Conservation (phyloP, 1,140 invertebrate species). For the Nasonia vitripennis region DNA sequence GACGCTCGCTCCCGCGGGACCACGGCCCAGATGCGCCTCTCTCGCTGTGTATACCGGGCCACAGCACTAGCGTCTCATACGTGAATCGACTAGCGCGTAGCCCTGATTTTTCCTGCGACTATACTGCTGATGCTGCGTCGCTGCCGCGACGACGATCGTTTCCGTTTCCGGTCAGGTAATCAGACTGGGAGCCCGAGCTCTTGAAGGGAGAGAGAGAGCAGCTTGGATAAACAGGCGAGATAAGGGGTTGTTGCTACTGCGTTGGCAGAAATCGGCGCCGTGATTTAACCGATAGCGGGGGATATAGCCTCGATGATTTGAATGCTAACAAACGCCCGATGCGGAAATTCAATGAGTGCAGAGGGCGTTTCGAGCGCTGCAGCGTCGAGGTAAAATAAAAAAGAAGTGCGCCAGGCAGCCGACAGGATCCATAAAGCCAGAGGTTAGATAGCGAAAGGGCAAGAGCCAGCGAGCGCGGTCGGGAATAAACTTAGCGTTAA, state of each 20-base stretch:
- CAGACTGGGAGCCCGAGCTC: slow-evolving; percentile 46
- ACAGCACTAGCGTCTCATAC: neutral
- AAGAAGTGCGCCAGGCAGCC: no score
- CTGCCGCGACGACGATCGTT: slow-evolving; percentile 37
- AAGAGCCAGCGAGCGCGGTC: neutral
- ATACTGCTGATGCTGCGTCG: slow-evolving; percentile 9
- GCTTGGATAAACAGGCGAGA: neutral
- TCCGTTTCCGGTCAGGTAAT: slow-evolving; percentile 62
- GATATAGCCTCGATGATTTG: no score
- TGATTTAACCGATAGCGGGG: neutral
- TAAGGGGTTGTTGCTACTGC: neutral
- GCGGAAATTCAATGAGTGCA: neutral
- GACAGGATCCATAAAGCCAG: neutral
- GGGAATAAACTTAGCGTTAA: slow-evolving; percentile 44
- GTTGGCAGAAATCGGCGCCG: neutral
- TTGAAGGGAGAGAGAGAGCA: neutral
- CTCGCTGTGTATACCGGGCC: neutral
- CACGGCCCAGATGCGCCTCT: slow-evolving; percentile 40
- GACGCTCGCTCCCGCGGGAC: slow-evolving; percentile 53
- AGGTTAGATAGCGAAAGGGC: neutral
- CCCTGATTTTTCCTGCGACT: slow-evolving; percentile 34
- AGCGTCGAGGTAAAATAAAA: no score
- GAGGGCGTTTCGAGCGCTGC: neutral
- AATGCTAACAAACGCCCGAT: no score
- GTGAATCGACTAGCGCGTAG: slow-evolving; percentile 18